These are phyloP conservation scores for Sebastes kiyomatsui DNA, from an alignment of 2,797 vertebrate species.

Conservation along the genomic window DNA sequence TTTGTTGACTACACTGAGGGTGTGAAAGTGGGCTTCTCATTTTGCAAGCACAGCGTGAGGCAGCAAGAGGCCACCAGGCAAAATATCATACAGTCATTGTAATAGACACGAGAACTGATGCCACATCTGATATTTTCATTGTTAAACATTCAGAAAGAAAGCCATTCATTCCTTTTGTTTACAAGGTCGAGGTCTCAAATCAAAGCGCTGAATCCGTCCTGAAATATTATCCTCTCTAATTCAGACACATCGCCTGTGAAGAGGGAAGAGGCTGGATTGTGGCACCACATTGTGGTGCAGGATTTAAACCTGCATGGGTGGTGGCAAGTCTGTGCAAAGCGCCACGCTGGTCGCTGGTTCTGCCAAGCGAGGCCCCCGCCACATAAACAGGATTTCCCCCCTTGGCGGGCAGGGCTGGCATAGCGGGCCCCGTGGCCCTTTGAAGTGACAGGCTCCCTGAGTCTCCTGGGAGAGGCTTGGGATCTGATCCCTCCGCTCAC, in stretches of 20 bases:
- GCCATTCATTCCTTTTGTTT: background rate
- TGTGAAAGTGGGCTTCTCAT: constrained; percentile 45
- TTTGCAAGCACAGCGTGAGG: constrained; percentile 37
- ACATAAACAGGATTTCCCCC: constrained; percentile 75
- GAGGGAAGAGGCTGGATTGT: constrained; percentile 27
- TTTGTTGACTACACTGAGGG: constrained; percentile 44
- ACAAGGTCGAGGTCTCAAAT: constrained; percentile 18
- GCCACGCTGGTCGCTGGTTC: constrained; percentile 53
- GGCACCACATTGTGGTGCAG: constrained; percentile 41
- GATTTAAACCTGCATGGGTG: constrained; percentile 67
- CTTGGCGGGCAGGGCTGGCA: constrained; percentile 61
- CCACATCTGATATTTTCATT: background rate
- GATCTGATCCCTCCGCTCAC: constrained; percentile 68
- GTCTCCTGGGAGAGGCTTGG: constrained; percentile 67
- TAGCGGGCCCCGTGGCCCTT: constrained; percentile 62
- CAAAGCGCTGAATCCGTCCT: constrained; percentile 15
- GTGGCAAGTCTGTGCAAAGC: constrained; percentile 33
- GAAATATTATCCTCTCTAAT: constrained; percentile 40
- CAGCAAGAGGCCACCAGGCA: constrained; percentile 29
- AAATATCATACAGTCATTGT: constrained; percentile 11
- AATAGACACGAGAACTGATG: constrained; percentile 1
- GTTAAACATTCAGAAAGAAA: constrained; percentile 11
- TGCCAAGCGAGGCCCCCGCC: constrained; percentile 56
- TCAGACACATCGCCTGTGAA: constrained; percentile 27
- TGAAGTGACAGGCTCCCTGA: constrained; percentile 76